Base-by-base conservation (phyloP, 2,888 invertebrate species). In the Drosophila helvetica region DNA sequence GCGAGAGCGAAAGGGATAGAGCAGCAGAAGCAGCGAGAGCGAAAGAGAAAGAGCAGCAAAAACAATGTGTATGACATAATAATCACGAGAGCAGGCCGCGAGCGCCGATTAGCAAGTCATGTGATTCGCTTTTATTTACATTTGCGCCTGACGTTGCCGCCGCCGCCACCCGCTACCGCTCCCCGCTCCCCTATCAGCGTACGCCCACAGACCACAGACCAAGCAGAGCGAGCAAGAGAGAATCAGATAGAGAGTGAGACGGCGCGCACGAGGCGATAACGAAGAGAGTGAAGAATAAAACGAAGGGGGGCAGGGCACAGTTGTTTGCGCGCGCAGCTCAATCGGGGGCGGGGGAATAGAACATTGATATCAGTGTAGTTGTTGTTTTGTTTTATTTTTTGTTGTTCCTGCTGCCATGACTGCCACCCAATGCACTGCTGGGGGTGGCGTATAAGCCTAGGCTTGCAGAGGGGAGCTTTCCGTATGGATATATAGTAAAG, bases 31-130 rank as follows among this genome's bases (percentile, higher is more conserved):
- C 38, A n/a, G 15, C 38, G 7, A 38, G 38, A 38, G 38, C 38
- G 38, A 38, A 15, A 38, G 38, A n/a, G 38, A 38, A 38, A 33
- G 61, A 65, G 65, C 66, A 59, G 65, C 82, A 85, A 82, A 79
- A 82, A 81, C 80, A 88, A 88, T 82, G 67, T 82, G 82, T 86
- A 87, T 90, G 90, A 90, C 90, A 90, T 90, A 90, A 91, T 91
- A 91, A 91, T 91, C 91, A 91, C 91, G 91, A 90, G 91, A 91
- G 90, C 90, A 90, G 82, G 71, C 84, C 79, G 77, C 90, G 86
- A 83, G 80, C 88, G 87, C 85, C 90, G 91, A 90, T 91, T 90
- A 90, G 86, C 90, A 84, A 91, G 91, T 91, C 91, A 91, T 91
- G 91, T 91, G 91, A 91, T 91, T 90, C 87, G 89, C 83, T 90